Evolutionary conservation across 2,113 vertebrate genomes (phyloP).

Genomic region (Myotis davidii): DNA sequence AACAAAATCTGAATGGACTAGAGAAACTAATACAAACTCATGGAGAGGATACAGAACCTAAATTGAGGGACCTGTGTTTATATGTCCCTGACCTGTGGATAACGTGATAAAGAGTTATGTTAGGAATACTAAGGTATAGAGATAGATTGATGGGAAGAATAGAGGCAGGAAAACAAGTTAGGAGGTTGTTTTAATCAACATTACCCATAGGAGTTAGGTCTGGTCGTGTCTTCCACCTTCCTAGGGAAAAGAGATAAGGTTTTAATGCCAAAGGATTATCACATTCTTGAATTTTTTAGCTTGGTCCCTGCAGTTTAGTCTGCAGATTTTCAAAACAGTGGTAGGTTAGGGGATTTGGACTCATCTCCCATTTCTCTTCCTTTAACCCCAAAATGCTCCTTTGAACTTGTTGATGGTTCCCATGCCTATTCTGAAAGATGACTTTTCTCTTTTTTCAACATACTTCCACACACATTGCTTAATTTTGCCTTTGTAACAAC

Average conservation of each 20-base stretch:
- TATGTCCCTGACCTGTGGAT: not conserved
- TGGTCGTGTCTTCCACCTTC: not conserved
- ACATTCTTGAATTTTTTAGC: conserved; percentile 17
- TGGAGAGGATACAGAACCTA: not conserved
- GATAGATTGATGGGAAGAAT: not conserved
- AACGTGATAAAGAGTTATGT: not conserved
- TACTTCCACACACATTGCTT: not conserved
- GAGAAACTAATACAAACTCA: conserved; percentile 20
- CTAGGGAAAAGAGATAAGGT: not conserved
- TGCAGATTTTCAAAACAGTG: conserved; percentile 1
- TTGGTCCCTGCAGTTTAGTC: not conserved
- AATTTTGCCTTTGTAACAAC: not conserved
- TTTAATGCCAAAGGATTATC: not conserved
- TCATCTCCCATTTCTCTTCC: not conserved
- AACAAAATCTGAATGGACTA: not conserved
- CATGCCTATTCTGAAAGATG: not conserved
- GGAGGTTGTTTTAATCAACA: conserved; percentile 30
- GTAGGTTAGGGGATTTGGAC: not conserved
- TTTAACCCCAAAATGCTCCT: not conserved
- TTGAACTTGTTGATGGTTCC: not conserved
- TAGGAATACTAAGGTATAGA: not conserved
- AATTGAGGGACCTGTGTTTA: not conserved
- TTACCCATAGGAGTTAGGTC: not conserved
- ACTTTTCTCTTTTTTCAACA: not conserved
- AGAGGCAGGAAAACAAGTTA: conserved; percentile 22